Conservation (phyloP, 2,888 invertebrate genomes). For the Hypomecis punctinalis region DNA sequence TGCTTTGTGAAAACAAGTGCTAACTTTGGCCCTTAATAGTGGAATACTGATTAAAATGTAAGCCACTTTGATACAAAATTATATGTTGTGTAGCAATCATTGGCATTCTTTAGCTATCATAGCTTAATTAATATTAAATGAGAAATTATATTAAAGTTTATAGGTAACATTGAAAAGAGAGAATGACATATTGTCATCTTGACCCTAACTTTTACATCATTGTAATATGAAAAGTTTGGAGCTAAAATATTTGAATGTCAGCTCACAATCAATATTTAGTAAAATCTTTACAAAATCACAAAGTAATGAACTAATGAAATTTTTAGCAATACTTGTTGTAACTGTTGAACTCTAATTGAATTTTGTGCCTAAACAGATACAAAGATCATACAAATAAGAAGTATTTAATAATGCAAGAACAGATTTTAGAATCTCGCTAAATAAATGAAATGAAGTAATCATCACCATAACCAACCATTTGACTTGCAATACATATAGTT, state of each 20-base stretch:
- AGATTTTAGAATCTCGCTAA: constrained; percentile 1
- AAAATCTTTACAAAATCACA: background rate
- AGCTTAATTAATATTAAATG: constrained; percentile 18
- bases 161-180: constrained; percentile 26
- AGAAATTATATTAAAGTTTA: constrained; percentile 19
- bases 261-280: background rate
- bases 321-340: background rate
- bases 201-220: background rate
- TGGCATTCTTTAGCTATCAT: constrained; percentile 26
- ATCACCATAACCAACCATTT: constrained; percentile 2
- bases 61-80: background rate
- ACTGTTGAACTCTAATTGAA: no score
- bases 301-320: constrained; percentile 2
- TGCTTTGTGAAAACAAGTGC: background rate
- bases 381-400: no score
- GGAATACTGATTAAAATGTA: constrained; percentile 6
- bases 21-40: background rate
- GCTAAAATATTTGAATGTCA: background rate
- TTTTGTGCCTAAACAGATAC: no score
- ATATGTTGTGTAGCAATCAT: constrained; percentile 10
- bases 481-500: constrained; percentile 7
- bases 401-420: constrained; percentile 14
- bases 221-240: background rate
- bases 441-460: background rate
- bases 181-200: background rate